Percentiles rank a stretch among this genome's conserved stretches.
Evolutionary conservation across 2,888 invertebrate genomes (phyloP).

Genomic region (Ferrisia virgata): DNA sequence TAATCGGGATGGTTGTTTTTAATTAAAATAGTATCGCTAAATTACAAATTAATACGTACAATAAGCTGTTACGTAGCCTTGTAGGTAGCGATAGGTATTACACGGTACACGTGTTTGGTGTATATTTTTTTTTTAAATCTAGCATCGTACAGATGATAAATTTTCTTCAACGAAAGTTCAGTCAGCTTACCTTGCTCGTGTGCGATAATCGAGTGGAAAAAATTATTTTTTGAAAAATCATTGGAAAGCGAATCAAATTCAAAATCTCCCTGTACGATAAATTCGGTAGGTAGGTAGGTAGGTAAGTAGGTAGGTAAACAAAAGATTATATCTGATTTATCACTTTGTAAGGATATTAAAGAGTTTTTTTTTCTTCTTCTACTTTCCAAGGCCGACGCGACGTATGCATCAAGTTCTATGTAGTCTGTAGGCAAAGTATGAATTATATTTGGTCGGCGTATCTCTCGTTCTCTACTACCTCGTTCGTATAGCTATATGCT

Average conservation of each 20-base stretch:
- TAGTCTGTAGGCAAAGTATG: conserved; percentile 9
- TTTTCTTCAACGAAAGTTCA: not conserved
- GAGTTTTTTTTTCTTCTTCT: not conserved
- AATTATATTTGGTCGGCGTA: conserved; percentile 18
- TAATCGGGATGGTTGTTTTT: not conserved
- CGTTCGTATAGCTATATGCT: not conserved
- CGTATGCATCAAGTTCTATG: not conserved
- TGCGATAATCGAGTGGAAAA: not conserved
- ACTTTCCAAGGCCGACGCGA: not conserved
- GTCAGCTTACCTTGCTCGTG: too few relatives aligned
- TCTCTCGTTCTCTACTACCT: not conserved
- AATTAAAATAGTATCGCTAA: not conserved
- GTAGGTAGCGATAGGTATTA: too few relatives aligned
- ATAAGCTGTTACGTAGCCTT: too few relatives aligned
- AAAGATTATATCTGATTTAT: conserved; percentile 29
- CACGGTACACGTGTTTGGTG: conserved; percentile 27
- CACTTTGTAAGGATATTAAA: not conserved
- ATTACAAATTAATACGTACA: not conserved
- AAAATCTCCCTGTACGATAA: not conserved
- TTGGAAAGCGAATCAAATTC: conserved; percentile 1
- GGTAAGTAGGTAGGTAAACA: too few relatives aligned
- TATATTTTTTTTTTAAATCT: not conserved
- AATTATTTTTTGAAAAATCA: not conserved
- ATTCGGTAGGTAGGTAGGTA: too few relatives aligned
- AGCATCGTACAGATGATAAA: not conserved